Base-by-base conservation (phyloP, 2,888 invertebrate species). In the Lapara coniferarum region DNA sequence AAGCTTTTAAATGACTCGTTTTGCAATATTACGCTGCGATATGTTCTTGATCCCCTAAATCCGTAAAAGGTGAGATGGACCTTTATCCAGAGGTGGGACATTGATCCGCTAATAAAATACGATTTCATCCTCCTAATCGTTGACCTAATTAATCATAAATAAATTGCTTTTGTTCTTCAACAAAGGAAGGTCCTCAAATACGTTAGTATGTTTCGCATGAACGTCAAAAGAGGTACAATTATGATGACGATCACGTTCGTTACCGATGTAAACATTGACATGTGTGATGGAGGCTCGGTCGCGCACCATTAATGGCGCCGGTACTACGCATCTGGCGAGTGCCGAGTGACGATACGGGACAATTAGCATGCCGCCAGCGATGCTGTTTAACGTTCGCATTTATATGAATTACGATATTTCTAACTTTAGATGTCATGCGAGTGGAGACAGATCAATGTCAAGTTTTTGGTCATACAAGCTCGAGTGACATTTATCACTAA, bases 231-330 rank as follows among this genome's bases (percentile, higher is more conserved):
- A 16, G 44, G 46, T 19, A 0, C 13, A 12, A 19, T 49, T 63
- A 49, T 16, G 12, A 46, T 63, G 63, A 2, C 12, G 19, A 19
- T 63, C 63, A 49, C 63, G 63, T 63, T 63, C 19, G 63, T 19
- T 63, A 63, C 63, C 63, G 46, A 63, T 63, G 13, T 63, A 63
- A 56, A 63, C 63, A 63, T 63, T 49, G 49, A 63, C 63, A 63
- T 63, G 46, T 63, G 63, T 63, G 19, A 63, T 49, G 63, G 63
- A 63, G 63, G 63, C 63, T 63, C 49, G 59, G 63, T 19, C 63
- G 46, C 19, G 46, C 49, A 49, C 63, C 63, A 49, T 19, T 19
- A 63, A 25, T 63, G 49, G 63, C 46, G 63, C 63, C 55, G 55
- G 55, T 19, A 16, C 46, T 46, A 63, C 49, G 63, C 63, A 46